These are phyloP conservation scores for Brachionus plicatilis DNA, from an alignment of 1,140 invertebrate genomes.

Conservation along the genomic window DNA sequence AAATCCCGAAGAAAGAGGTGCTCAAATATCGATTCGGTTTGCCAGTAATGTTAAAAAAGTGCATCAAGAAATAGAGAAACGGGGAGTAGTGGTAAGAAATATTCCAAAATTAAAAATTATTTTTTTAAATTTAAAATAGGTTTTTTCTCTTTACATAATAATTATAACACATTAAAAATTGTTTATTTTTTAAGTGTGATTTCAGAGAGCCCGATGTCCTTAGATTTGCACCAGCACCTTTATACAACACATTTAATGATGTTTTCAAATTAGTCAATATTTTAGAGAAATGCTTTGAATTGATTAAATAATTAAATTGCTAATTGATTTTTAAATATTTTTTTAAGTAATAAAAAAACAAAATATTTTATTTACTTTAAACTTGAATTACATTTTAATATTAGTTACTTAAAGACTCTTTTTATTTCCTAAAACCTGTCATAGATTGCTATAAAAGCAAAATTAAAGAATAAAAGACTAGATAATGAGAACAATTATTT, in stretches of 20 bases:
- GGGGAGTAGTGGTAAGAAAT: conserved; percentile 60
- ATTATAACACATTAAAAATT: too few relatives aligned
- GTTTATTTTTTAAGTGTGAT: conserved; percentile 57
- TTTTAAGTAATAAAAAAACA: neutral
- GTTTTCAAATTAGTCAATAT: conserved; percentile 53
- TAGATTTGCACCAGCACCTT: conserved; percentile 58
- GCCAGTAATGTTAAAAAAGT: conserved; percentile 53
- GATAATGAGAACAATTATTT: too few relatives aligned
- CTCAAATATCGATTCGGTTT: conserved; percentile 59
- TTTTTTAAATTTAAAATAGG: neutral
- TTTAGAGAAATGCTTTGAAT: conserved; percentile 44
- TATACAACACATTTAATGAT: conserved; percentile 62
- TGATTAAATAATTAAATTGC: neutral
- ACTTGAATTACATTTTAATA: neutral
- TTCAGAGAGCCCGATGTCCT: conserved; percentile 59
- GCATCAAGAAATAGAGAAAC: conserved; percentile 56
- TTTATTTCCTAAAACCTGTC: too few relatives aligned
- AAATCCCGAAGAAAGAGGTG: conserved; percentile 59
- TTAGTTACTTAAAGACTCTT: too few relatives aligned
- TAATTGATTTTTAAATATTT: neutral
- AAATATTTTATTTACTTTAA: neutral
- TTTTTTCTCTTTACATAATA: too few relatives aligned
- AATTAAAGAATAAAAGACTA: too few relatives aligned
- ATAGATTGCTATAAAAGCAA: too few relatives aligned
- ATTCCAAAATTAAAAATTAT: too few relatives aligned